Conservation (phyloP, 2,888 invertebrate genomes). For the Busseola fusca region DNA sequence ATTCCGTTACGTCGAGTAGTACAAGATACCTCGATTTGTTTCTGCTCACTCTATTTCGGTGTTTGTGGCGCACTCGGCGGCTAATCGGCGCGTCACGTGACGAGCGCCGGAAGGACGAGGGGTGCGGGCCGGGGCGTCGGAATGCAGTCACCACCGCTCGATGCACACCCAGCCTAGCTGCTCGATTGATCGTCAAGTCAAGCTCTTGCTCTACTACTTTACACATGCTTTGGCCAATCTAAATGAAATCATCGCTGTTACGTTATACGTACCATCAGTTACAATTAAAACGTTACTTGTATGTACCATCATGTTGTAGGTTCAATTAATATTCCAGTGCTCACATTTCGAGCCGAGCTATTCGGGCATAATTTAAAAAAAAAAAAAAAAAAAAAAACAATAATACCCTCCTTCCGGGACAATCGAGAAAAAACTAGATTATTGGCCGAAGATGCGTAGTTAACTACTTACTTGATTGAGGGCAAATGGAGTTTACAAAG, state of each 20-base stretch:
- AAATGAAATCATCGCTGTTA: conserved; percentile 48
- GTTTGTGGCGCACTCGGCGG: conserved; percentile 86
- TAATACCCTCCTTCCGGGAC: neutral
- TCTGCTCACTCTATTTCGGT: conserved; percentile 87
- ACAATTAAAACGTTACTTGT: conserved; percentile 8
- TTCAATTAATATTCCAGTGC: neutral
- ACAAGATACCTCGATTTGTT: conserved; percentile 67
- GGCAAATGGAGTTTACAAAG: neutral
- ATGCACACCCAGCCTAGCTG: conserved; percentile 78
- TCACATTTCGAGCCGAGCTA: neutral
- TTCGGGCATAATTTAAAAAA: neutral
- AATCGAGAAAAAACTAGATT: neutral
- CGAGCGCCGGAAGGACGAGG: conserved; percentile 86
- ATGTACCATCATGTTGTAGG: neutral
- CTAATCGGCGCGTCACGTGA: conserved; percentile 88
- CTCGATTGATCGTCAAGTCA: conserved; percentile 80
- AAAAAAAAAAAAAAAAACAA: neutral
- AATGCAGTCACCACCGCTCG: conserved; percentile 87
- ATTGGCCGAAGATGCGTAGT: neutral
- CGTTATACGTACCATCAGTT: conserved; percentile 4
- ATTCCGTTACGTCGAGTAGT: conserved; percentile 68
- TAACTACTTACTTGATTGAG: neutral
- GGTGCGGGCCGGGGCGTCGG: conserved; percentile 77
- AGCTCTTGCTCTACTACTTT: conserved; percentile 59
- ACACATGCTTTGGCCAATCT: conserved; percentile 55